Conservation (phyloP, 2,113 vertebrate species). For the Paradisaea rubra region DNA sequence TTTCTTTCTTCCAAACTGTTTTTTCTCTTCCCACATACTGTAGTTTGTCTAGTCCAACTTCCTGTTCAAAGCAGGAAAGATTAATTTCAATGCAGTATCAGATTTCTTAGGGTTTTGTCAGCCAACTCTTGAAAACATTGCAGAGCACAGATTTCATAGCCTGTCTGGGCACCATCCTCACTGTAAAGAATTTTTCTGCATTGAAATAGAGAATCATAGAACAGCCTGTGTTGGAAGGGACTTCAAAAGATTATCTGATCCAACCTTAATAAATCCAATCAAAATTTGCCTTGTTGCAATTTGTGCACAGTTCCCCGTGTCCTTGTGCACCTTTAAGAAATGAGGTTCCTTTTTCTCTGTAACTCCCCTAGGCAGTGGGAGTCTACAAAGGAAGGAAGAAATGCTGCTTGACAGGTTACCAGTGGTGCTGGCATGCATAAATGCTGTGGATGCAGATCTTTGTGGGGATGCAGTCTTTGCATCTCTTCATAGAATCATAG, state of each 20-base stretch:
- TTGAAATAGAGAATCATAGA: neutral
- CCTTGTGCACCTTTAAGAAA: neutral
- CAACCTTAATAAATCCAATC: neutral
- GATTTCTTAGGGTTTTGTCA: neutral
- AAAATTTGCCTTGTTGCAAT: neutral
- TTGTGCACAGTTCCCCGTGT: neutral
- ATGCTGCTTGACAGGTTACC: neutral
- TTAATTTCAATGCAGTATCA: neutral
- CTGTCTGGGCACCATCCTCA: neutral
- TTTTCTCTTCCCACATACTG: neutral
- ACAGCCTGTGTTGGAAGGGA: neutral
- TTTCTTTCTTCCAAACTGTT: neutral
- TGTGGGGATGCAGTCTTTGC: neutral
- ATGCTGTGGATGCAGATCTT: neutral
- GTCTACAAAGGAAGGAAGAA: neutral
- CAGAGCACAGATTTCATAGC: accelerated
- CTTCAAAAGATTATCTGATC: neutral
- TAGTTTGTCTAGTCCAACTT: neutral
- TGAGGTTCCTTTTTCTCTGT: neutral
- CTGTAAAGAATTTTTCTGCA: neutral
- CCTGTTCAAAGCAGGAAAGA: neutral
- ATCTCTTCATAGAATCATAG: neutral
- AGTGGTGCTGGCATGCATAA: neutral
- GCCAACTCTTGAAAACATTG: neutral
- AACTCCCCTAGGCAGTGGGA: neutral